Base-by-base conservation (phyloP, 2,797 vertebrate genomes). In the Psittacula echo region DNA sequence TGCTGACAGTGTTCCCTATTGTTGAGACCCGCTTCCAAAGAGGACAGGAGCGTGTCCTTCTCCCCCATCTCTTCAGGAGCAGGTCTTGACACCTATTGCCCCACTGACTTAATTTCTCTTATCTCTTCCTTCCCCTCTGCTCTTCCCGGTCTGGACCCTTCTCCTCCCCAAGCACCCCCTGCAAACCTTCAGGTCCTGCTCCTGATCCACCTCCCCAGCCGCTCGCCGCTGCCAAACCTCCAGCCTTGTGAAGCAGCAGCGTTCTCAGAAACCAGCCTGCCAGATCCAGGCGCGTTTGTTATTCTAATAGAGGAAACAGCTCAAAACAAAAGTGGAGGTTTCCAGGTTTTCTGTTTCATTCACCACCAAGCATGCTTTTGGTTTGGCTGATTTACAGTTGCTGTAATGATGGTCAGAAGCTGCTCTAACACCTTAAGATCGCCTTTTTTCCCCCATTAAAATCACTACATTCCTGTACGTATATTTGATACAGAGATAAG, bases 121-220 rank as follows among this genome's bases (percentile, higher is more conserved):
- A 26, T 24, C 29, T 58, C 48, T 42, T 7, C 1, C 0, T 2
- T 30, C 11, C 18, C 3, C 17, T 8, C 41, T 4, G 0, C 27
- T 47, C 26, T 26, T 30, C 53, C 60, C 7, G 2, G 2, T 6
- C 60, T 34, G 16, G 10, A 26, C 47, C 58, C n/a, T 42, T 42
- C 15, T 18, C 34, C 9, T 56, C 58, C 41, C 34, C 13, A 13
- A 16, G 5, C 7, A 10, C 3, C 3, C 13, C 1, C 1, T 10
- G 11, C 48, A 34, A 58, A 58, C 32, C 65, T 65, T 8, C 75
- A 37, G 4, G 0, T 30, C 72, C 81, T 34, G 37, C 32, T 0
- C 0, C 53, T 1, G 4, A 29, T 6, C 47, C 2, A 1, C 10
- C 9, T 19, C 12, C 11, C 50, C 75, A 42, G 50, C 51, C 0